Base-by-base conservation (phyloP, 2,797 vertebrate genomes). In the Cyclopterus lumpus region DNA sequence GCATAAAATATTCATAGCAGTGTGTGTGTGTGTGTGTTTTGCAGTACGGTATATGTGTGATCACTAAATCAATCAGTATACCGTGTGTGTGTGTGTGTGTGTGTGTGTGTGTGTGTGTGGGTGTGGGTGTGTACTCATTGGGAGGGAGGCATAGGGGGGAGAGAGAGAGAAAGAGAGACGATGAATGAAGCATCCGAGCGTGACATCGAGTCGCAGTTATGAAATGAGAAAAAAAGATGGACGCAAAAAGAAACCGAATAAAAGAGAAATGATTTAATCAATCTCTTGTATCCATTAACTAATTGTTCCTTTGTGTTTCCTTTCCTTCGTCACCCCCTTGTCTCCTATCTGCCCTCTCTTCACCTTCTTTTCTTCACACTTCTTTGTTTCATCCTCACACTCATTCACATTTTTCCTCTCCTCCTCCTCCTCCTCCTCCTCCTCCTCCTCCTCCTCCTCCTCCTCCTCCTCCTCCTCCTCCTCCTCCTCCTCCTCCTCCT, bases 1-100 rank as follows among this genome's bases (percentile, higher is more conserved):
- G 69, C 80, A 83, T 89, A 1, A 84, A 92, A 88, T 79, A 92
- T 89, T 89, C 77, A 68, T 59, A 36, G 34, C 12, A 42, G 72
- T n/a, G n/a, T n/a, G n/a, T n/a, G n/a, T 53, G 46, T 58, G 61
- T 42, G 40, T 42, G 40, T 42, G 40, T 42, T 42, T 69, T 12
- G 63, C 58, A 71, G 2, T 16, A 7, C 36, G 68, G 51, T 38
- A 2, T 40, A 58, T 46, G 73, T 9, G 20, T 36, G 40, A 80
- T 83, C 28, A 16, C 68, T 62, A 0, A n/a, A 76, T 78, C 63
- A 69, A 30, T 79, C 78, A 12, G 46, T 8, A 18, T 5, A 49
- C 28, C 6, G 26, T 6, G 69, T 24, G 66, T 42, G 40, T 38
- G 40, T 24, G 61, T 49, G 54, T 32, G 67, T 30, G 57, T 24